Percentiles rank a stretch among this genome's conserved stretches.
These are phyloP conservation scores for Taeniopygia guttata DNA, from an alignment of 2,797 vertebrate genomes.

Conservation along the genomic window DNA sequence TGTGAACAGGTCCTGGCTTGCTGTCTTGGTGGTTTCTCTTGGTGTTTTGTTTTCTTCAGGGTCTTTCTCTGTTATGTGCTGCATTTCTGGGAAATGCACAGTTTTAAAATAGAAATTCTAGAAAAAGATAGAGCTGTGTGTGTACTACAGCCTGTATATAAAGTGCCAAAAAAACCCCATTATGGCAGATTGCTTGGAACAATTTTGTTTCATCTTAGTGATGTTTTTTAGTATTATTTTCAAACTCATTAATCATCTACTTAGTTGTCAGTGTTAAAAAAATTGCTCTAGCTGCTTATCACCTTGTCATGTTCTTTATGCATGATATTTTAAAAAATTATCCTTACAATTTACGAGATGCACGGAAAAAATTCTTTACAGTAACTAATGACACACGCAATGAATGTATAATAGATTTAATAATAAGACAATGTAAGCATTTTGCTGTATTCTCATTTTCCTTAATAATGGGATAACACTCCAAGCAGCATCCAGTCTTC, in stretches of 20 bases:
- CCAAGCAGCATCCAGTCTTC: not conserved
- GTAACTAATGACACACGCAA: not conserved
- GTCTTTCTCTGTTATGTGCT: not conserved
- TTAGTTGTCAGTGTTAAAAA: not conserved
- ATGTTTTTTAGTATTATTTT: not conserved
- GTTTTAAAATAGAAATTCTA: not conserved
- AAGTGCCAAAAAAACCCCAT: not conserved
- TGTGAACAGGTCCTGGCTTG: not conserved
- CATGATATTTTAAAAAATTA: not conserved
- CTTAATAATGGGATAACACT: not conserved
- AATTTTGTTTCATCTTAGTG: not conserved
- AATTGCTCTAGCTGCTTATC: not conserved
- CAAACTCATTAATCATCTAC: conserved; percentile 3
- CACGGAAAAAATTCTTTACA: not conserved
- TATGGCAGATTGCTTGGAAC: not conserved
- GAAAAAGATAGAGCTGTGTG: not conserved
- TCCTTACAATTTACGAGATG: not conserved
- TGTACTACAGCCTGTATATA: not conserved
- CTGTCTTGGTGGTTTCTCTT: not conserved
- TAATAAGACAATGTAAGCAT: not conserved
- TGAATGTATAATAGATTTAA: conserved; percentile 7
- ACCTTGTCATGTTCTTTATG: conserved; percentile 9
- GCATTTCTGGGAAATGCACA: not conserved
- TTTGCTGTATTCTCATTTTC: not conserved
- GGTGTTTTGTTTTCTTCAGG: not conserved